These are phyloP conservation scores for Pseudotriccus pelzelni DNA, from an alignment of 2,797 vertebrate genomes.

Conservation along the genomic window DNA sequence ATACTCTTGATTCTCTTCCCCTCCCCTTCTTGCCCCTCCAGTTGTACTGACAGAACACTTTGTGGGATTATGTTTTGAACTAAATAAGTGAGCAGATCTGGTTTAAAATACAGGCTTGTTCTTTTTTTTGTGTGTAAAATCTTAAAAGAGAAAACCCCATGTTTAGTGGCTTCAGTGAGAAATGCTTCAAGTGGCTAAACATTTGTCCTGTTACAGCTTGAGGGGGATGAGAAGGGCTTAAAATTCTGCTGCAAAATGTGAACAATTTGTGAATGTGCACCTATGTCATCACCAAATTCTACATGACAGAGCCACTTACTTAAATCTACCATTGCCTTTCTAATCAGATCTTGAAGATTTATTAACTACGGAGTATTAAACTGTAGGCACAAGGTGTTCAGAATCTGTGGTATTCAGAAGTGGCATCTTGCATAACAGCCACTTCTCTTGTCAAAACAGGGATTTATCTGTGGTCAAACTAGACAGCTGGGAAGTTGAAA, in stretches of 20 bases:
- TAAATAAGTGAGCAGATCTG: neutral
- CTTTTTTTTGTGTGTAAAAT: neutral
- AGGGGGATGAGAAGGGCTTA: neutral
- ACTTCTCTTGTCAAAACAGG: neutral
- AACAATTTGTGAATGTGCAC: neutral
- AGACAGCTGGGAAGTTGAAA: neutral
- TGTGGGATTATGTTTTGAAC: neutral
- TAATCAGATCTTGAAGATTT: neutral
- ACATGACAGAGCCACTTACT: neutral
- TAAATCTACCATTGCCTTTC: neutral
- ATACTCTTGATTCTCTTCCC: neutral
- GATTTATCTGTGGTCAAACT: neutral
- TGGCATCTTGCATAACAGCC: neutral
- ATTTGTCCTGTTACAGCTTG: neutral
- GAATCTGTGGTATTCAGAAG: neutral
- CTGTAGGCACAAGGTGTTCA: neutral
- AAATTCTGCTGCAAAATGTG: neutral
- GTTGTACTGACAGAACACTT: neutral
- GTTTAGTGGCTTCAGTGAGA: neutral
- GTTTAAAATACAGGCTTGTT: neutral
- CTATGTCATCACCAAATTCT: neutral
- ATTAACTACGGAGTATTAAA: accelerated
- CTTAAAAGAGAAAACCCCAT: neutral
- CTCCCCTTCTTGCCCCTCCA: neutral
- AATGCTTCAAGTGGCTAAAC: neutral